Evolutionary conservation across 2,113 vertebrate species (phyloP), one percentile per base, ranked within the genome.

Genomic region (Clarias batrachus): DNA sequence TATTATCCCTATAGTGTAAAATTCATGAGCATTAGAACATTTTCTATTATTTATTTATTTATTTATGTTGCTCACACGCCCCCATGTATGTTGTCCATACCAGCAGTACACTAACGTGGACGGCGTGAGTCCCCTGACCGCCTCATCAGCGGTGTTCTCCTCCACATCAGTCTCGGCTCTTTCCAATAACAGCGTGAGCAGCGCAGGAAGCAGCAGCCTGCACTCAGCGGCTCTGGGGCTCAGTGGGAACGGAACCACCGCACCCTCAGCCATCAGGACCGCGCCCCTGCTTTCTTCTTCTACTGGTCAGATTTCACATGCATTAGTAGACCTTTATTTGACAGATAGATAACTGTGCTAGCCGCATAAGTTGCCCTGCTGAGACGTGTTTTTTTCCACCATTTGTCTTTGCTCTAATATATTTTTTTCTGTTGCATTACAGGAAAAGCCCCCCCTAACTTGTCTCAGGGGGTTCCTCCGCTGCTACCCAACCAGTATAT

Each of bases 401-500:
- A 48, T 85, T 68, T 4, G 1, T 66, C 41, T 48, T 25, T 63
- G 25, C 33, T 48, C 48, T 77, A 17, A 54, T 27, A 17, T 16
- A 19, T 13, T 63, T 48, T 78, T 23, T 54, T 11, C 10, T 52
- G 8, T 79, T 27, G 25, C 23, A 68, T 86, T 92, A 5, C 92
- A 99, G 98, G 98, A 93, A 99, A 99, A 96, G 96, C 96, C 77
- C 98, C 97, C 85, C 97, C 98, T 85, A 99, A 99, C 90, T 90
- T 99, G 90, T 97, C 97, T 78, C 97, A 97, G 91, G 98, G 98
- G 87, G 96, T 98, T 65, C 97, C 97, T 2, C 98, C 98, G 71
- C 93, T 99, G 89, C 94, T 99, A 91, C 97, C 96, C 92, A 99
- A 97, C 95, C 98, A 99, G 95, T 99, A 99, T 93, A 97, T 99